Base-by-base conservation (phyloP, 2,113 vertebrate genomes). In the Corapipo altera region DNA sequence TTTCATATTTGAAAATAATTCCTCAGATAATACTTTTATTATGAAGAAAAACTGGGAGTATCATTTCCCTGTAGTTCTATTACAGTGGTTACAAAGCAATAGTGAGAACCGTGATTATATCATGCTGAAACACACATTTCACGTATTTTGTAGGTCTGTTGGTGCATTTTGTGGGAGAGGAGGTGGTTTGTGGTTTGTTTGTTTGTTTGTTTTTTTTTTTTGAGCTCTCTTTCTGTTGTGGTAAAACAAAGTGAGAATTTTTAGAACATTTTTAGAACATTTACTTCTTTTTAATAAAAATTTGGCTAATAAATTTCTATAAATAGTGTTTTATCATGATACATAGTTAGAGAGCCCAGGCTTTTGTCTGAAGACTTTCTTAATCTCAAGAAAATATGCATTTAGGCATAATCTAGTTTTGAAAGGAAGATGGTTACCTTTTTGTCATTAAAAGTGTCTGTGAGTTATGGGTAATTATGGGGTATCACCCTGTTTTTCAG, bases 311-410 rank as follows among this genome's bases (percentile, higher is more conserved):
- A 46, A 0, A 23, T 4, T 52, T 17, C 67, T 74, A 48, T 6
- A 41, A 77, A 57, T 41, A 54, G 6, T 33, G 9, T 27, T 69
- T 46, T 61, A 27, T 48, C 8, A 35, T 5, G 27, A 51, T 9
- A 49, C 1, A 2, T 0, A 1, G 20, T 41, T 8, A 88, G 7
- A 72, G 2, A 67, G 52, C 6, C 20, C 64, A 72, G 15, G 6
- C 2, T 81, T 85, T 73, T 41, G 16, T 74, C 35, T 66, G 30
- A 83, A 46, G 16, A 35, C 2, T 26, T 46, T 10, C 10, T 78
- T 83, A 59, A 41, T 83, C 70, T 61, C 20, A 86, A 78, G 24
- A 39, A 76, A 88, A 72, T 23, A 61, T 12, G 3, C 6, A 33
- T 64, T 74, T 82, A 59, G 11, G 4, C 3, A 48, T 66, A 55